Evolutionary conservation across 2,888 invertebrate species (phyloP), one percentile per base, ranked within the genome.

Genomic region (Tetrapedia diversipes): DNA sequence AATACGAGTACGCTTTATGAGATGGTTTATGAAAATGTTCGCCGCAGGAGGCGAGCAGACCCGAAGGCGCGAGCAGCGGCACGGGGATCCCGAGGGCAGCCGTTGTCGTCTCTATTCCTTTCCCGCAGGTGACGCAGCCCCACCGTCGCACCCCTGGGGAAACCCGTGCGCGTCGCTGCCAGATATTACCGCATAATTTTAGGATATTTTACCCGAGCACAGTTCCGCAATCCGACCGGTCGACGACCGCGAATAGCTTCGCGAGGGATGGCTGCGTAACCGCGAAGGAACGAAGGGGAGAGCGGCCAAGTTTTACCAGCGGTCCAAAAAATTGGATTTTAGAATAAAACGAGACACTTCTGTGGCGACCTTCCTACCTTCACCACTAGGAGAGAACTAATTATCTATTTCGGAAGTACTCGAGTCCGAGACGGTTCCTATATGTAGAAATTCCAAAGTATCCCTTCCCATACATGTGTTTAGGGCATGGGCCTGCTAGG

Each of bases 131-230:
- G 84, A 86, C 83, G 83, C 78, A 72, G 76, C 77, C n/a, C n/a
- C 77, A 65, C 77, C 45, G 67, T 32, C 53, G 77, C 69, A 57
- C 76, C 80, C 84, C 64, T 70, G 66, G 76, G 72, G n/a, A n/a
- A 83, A 70, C 76, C 57, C 59, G 76, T 72, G 81, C 82, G 80
- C 72, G 84, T 85, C 82, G 81, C 80, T 82, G 76, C 79, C 86
- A 85, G 86, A 89, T 89, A 89, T 89, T 88, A 84, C 88, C 85
- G 87, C 87, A 90, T 89, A 90, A 90, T 89, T 89, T 88, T 86
- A 39, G 80, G 77, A 89, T 88, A 88, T 89, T 87, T 89, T 87
- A 88, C 83, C 77, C 57, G 74, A 61, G 56, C 68, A 64, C n/a
- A n/a, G n/a, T n/a, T n/a, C 29, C 63, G 74, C 67, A 85, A 79